Percentiles rank a stretch among this genome's conserved stretches.
phyloP scores from a whole-genome alignment of 2,888 invertebrate genomes.

The Coelinius sp. region DNA sequence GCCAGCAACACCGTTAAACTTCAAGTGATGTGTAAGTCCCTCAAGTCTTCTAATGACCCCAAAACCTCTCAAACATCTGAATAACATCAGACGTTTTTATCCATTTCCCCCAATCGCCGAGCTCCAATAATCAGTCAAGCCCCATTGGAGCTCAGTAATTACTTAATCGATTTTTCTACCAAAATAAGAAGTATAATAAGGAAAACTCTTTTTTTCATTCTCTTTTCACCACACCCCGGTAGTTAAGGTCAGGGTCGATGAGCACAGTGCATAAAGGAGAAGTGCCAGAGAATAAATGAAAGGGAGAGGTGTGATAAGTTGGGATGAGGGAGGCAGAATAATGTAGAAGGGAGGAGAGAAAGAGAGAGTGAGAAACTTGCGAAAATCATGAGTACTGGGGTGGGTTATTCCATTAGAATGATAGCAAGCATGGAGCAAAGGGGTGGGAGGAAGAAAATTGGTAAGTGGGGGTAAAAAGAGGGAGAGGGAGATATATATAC shows the following conservation, averaged over 20 bases:
- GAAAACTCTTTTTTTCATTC: slow-evolving; percentile 29
- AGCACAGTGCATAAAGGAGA: slow-evolving; percentile 24
- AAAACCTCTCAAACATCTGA: background rate
- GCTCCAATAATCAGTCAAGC: background rate
- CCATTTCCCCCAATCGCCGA: background rate
- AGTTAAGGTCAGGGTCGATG: slow-evolving; percentile 25
- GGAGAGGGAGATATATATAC: slow-evolving; percentile 18
- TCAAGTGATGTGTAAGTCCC: slow-evolving; percentile 73
- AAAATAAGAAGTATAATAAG: slow-evolving; percentile 18
- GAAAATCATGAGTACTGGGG: slow-evolving; percentile 53
- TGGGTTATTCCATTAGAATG: slow-evolving; percentile 63
- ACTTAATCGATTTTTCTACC: slow-evolving; percentile 59
- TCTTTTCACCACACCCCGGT: slow-evolving; percentile 18
- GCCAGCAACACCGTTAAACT: slow-evolving; percentile 72
- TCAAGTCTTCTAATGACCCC: background rate
- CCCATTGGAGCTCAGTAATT: slow-evolving; percentile 48
- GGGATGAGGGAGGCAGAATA: no score
- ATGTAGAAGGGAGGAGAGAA: slow-evolving; percentile 22
- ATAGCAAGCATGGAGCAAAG: slow-evolving; percentile 35
- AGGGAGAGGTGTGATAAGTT: background rate
- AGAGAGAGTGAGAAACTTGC: slow-evolving; percentile 51
- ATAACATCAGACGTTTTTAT: background rate
- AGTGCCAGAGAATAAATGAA: slow-evolving; percentile 9
- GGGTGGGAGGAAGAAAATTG: slow-evolving; percentile 38
- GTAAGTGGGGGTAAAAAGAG: slow-evolving; percentile 32